phyloP scores from a whole-genome alignment of 2,888 invertebrate species.

The Erebia ligea region DNA sequence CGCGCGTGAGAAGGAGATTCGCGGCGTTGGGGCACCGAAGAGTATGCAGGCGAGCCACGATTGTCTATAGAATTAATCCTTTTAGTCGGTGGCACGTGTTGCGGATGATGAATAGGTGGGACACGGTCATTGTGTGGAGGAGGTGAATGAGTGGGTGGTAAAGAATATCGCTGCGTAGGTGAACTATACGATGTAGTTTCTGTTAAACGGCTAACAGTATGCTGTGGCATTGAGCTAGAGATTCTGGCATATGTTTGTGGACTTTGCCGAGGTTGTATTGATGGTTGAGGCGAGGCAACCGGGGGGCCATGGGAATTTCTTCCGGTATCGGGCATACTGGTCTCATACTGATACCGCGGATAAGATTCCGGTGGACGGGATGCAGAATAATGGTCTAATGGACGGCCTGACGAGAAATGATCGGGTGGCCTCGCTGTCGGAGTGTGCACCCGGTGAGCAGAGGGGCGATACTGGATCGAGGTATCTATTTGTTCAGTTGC shows the following conservation, averaged over 20 bases:
- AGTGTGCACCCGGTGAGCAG: conserved; percentile 64
- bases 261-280: conserved; percentile 66
- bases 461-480: conserved; percentile 57
- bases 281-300: conserved; percentile 66
- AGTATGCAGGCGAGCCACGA: conserved; percentile 61
- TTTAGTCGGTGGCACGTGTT: conserved; percentile 56
- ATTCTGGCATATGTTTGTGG: conserved; percentile 71
- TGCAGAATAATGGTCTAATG: conserved; percentile 69
- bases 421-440: conserved; percentile 67
- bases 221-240: conserved; percentile 68
- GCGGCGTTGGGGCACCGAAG: conserved; percentile 61
- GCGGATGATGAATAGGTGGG: conserved; percentile 77
- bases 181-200: conserved; percentile 65
- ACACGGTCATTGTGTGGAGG: conserved; percentile 76
- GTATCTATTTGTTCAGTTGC: conserved; percentile 61
- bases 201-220: conserved; percentile 62
- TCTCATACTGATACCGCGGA: conserved; percentile 67
- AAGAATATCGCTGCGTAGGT: conserved; percentile 63
- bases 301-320: conserved; percentile 61
- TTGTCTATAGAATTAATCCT: conserved; percentile 57
- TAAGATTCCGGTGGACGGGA: conserved; percentile 71
- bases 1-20: conserved; percentile 67
- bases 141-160: conserved; percentile 62
- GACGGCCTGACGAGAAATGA: conserved; percentile 66
- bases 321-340: conserved; percentile 57